phyloP scores from a whole-genome alignment of 2,888 invertebrate species.

The Heliconius charithonia region DNA sequence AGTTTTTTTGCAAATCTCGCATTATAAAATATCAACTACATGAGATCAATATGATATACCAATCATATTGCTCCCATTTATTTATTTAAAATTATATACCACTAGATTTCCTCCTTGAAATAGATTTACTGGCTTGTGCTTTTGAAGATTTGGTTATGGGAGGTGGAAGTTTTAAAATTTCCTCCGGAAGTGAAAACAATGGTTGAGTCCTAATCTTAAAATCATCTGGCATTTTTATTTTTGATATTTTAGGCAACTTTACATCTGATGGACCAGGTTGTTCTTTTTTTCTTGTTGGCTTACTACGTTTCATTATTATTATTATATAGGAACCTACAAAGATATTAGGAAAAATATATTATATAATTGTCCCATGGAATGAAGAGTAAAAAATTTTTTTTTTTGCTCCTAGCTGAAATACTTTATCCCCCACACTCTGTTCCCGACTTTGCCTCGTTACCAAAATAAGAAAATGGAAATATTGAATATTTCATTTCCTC shows the following conservation, averaged over 20 bases:
- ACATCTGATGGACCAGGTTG: constrained; percentile 73
- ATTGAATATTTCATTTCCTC: too few relatives aligned
- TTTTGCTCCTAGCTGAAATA: too few relatives aligned
- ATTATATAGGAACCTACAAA: constrained; percentile 8
- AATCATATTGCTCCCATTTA: neutral
- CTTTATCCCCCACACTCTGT: too few relatives aligned
- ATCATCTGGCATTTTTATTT: constrained; percentile 81
- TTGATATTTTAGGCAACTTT: constrained; percentile 81
- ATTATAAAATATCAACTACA: neutral
- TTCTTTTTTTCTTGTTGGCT: constrained; percentile 73
- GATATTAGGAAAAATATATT: neutral
- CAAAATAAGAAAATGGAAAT: too few relatives aligned
- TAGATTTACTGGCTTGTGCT: constrained; percentile 60
- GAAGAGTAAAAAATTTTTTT: neutral
- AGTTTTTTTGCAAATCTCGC: neutral
- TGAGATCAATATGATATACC: neutral
- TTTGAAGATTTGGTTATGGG: constrained; percentile 67
- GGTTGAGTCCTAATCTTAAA: constrained; percentile 83
- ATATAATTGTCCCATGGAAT: neutral
- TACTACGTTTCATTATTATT: constrained; percentile 58
- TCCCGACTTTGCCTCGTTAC: too few relatives aligned
- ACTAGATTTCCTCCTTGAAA: constrained; percentile 63
- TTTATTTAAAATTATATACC: constrained; percentile 55
- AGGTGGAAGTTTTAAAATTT: constrained; percentile 80
- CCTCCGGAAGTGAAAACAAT: constrained; percentile 86